Conservation (phyloP, 2,888 invertebrate genomes). For the Leptinotarsa rubiginosa region DNA sequence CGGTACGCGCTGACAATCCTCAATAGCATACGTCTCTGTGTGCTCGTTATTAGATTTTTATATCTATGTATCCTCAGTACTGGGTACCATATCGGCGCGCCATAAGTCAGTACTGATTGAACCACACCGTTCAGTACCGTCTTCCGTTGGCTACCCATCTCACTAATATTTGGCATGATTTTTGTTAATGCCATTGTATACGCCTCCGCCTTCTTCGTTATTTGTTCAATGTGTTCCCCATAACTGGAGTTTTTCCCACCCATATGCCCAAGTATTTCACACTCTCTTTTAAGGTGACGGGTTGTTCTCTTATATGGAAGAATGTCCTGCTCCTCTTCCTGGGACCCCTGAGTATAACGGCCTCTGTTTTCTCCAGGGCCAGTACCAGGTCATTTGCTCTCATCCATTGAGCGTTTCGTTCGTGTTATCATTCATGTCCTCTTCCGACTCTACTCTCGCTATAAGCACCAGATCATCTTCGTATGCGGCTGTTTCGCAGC, state of each 20-base stretch:
- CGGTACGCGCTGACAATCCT: no score
- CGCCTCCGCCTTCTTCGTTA: background rate
- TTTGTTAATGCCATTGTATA: background rate
- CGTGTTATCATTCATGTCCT: slow-evolving; percentile 4
- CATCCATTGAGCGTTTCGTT: slow-evolving; percentile 11
- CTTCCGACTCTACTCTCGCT: background rate
- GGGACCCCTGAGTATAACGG: no score
- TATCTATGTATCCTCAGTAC: background rate
- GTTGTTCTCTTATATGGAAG: no score
- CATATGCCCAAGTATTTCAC: slow-evolving; percentile 17
- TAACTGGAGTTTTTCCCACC: background rate
- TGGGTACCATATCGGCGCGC: slow-evolving; percentile 26
- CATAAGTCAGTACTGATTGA: slow-evolving; percentile 11
- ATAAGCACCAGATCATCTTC: slow-evolving; percentile 34
- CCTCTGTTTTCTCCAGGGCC: no score
- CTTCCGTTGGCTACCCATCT: background rate
- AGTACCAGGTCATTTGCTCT: no score
- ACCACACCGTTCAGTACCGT: background rate
- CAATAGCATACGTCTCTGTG: slow-evolving; percentile 3
- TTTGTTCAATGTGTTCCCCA: background rate
- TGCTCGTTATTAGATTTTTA: background rate
- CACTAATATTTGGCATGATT: slow-evolving; percentile 23
- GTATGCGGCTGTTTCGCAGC: slow-evolving; percentile 13
- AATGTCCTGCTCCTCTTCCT: no score
- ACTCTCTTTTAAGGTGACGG: no score